phyloP scores from a whole-genome alignment of 2,797 vertebrate genomes.

The Furcifer pardalis region DNA sequence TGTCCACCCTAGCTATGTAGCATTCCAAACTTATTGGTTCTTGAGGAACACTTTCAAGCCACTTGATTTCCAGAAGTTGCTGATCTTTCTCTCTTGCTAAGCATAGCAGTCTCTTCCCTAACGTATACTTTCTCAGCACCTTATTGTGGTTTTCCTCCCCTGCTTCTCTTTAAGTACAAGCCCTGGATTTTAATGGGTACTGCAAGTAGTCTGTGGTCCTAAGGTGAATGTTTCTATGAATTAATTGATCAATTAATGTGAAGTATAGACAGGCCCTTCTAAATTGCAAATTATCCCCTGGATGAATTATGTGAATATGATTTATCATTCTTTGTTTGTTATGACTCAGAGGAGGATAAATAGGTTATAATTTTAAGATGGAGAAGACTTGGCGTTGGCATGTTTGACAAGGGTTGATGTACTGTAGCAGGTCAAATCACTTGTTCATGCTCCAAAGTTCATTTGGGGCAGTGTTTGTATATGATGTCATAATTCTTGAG shows the following conservation, averaged over 20 bases:
- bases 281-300: constrained; percentile 43
- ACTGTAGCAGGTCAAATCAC: background rate
- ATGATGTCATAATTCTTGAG: background rate
- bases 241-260: constrained; percentile 60
- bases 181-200: constrained; percentile 19
- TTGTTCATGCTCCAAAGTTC: constrained; percentile 1
- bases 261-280: constrained; percentile 49
- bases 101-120: background rate
- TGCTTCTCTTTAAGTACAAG: background rate
- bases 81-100: background rate
- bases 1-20: constrained; percentile 18
- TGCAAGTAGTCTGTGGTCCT: constrained; percentile 43
- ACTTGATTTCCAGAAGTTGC: constrained; percentile 43
- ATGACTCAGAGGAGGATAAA: constrained; percentile 52
- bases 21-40: background rate
- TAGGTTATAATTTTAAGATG: constrained; percentile 38
- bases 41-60: constrained; percentile 6
- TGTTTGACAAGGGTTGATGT: background rate
- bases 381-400: background rate
- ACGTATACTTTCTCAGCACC: background rate
- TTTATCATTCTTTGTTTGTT: constrained; percentile 40
- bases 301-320: constrained; percentile 55
- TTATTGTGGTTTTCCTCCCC: background rate
- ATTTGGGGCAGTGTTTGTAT: background rate
- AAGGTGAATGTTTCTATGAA: constrained; percentile 46